Base-by-base conservation (phyloP, 1,140 invertebrate genomes). In the Microplitis demolitor region DNA sequence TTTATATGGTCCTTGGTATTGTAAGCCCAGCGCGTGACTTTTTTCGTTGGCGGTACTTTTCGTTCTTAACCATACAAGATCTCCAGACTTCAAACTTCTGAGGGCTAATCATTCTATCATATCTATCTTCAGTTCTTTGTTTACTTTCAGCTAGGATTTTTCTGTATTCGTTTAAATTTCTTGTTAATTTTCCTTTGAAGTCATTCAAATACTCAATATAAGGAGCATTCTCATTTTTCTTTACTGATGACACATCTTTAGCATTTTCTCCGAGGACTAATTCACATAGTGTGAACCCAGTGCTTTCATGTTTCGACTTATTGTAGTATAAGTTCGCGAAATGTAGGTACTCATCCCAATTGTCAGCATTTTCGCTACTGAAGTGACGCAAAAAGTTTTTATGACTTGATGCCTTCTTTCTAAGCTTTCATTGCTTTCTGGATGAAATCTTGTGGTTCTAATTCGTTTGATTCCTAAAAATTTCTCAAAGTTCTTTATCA, bases 401-500 rank as follows among this genome's bases (percentile, higher is more conserved):
- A 69, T 58, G 4, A 69, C 35, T 37, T 39, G 50, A 34, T 74
- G 61, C 35, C 72, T 74, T n/a, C 66, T 37, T 58, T 73, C 72
- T 1, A 69, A 8, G 4, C 64, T 61, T 6, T 66, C 66, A 35
- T 74, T 74, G n/a, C 56, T 69, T 39, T 74, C 39, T 3, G 37
- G 51, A 11, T 70, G 53, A n/a, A 69, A 74, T 31, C 73, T 70
- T 4, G 73, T 66, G 3, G 68, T 71, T 0, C 24, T 70, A 14
- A 74, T 66, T 9, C 39, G 68, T 54, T 67, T 62, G 8, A 74
- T 70, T 1, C 39, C 62, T 4, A 74, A 63, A 2, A 53, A 33
- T 67, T 70, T 74, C 61, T 24, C 31, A 24, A 74, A 66, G 33
- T 53, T 66, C 9, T 70, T 64, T 68, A 74, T 74, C 6, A 70